Base-by-base conservation (phyloP, 2,113 vertebrate genomes). In the Phoxinus phoxinus region DNA sequence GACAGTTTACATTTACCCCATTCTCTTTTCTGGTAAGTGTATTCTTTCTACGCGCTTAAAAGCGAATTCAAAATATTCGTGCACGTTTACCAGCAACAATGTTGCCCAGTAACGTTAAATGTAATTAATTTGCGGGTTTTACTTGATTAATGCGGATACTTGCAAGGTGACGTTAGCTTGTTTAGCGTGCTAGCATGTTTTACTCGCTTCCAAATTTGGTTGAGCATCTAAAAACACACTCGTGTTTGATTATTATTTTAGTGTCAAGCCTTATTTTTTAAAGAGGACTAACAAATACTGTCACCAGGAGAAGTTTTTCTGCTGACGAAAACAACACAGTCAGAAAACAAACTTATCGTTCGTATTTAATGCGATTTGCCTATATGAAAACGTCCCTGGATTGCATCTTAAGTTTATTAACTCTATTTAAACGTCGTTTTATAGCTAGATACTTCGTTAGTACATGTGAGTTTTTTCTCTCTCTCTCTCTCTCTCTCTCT, bases 171-270 rank as follows among this genome's bases (percentile, higher is more conserved):
- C 25, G 59, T 32, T 67, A 25, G 61, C 41, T 32, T 32, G 27
- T 80, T 69, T 82, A 82, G 80, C 80, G 44, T 69, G 80, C 7
- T 82, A 82, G 80, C 80, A 69, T 82, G 44, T 82, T 82, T 53
- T 51, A 59, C 32, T 46, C n/a, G 8, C 58, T 27, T 27, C 17
- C 61, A 9, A 35, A 23, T 63, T 15, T 46, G 12, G 7, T 10
- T 19, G 1, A 46, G 78, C 37, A 30, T 79, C 32, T 30, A 81
- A 63, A 21, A 79, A 30, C 25, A 27, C n/a, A 9, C 27, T 21
- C 8, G 27, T 44, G 13, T 5, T 46, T 63, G 5, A 15, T n/a
- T 3, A 37, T 4, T 25, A 63, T 25, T 63, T 80, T 6, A 44
- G 46, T 30, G 17, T 4, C 3, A 30, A 46, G 37, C 6, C 6